Evolutionary conservation across 2,888 invertebrate species (phyloP).

Genomic region (Rhagonycha fulva): DNA sequence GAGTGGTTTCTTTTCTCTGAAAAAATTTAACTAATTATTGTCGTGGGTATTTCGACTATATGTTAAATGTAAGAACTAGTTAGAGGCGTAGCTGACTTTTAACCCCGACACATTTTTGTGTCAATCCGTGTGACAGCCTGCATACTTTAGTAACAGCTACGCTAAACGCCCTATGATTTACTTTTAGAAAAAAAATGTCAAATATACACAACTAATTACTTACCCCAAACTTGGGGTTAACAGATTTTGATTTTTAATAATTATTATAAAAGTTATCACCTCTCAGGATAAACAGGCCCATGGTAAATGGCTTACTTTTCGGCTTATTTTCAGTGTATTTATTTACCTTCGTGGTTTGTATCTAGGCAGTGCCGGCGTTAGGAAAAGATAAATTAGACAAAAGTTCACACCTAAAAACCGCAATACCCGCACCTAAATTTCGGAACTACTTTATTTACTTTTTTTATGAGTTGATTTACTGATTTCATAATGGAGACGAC

Average conservation of each 20-base stretch:
- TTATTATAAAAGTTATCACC: not conserved
- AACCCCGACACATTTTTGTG: slow-evolving; percentile 37
- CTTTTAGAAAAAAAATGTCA: not conserved
- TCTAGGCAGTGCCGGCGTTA: no score
- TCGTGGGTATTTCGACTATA: not conserved
- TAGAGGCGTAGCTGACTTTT: slow-evolving; percentile 26
- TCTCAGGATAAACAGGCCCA: no score
- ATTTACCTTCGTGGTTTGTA: no score
- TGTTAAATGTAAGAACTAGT: slow-evolving; percentile 18
- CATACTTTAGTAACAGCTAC: slow-evolving; percentile 33
- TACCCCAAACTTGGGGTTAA: not conserved
- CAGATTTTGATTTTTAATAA: not conserved
- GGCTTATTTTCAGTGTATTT: no score
- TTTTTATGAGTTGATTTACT: no score
- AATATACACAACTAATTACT: not conserved
- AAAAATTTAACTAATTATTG: not conserved
- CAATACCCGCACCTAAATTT: no score
- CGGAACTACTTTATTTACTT: no score
- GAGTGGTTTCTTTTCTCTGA: not conserved
- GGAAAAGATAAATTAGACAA: no score
- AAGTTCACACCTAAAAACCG: no score
- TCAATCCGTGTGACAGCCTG: slow-evolving; percentile 35
- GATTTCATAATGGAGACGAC: no score
- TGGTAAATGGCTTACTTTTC: no score
- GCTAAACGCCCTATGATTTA: not conserved